Percentiles rank a stretch among this genome's conserved stretches.
phyloP scores from a whole-genome alignment of 2,888 invertebrate species.

The Microctonus brassicae region DNA sequence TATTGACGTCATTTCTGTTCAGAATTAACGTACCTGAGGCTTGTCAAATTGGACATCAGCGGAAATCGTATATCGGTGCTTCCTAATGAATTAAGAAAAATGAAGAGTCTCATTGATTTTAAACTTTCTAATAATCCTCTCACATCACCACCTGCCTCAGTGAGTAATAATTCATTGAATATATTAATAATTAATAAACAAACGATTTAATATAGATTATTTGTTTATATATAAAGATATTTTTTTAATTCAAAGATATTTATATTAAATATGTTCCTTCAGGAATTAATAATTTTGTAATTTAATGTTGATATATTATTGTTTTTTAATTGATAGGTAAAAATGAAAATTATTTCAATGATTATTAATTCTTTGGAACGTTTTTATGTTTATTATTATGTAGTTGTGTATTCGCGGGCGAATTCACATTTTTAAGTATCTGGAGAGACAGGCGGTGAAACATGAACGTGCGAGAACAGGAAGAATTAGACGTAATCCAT shows the following conservation, averaged over 20 bases:
- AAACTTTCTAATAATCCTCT: constrained; percentile 91
- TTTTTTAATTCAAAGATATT: too few species aligned
- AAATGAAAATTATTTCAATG: too few species aligned
- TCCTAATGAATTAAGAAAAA: constrained; percentile 89
- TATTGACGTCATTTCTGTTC: constrained; percentile 49
- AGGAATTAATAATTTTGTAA: too few species aligned
- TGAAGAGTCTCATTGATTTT: constrained; percentile 86
- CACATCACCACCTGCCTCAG: constrained; percentile 91
- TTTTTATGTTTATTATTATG: constrained; percentile 49
- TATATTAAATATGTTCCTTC: too few species aligned
- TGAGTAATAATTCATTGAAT: constrained; percentile 72
- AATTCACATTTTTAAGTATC: constrained; percentile 94
- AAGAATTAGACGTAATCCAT: constrained; percentile 70
- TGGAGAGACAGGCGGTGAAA: constrained; percentile 89
- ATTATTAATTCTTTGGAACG: not conserved
- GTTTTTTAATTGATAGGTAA: too few species aligned
- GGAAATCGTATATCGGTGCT: constrained; percentile 90
- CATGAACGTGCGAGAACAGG: constrained; percentile 72
- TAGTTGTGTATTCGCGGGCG: constrained; percentile 92
- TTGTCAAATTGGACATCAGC: constrained; percentile 89
- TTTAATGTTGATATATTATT: too few species aligned
- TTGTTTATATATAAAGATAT: too few species aligned
- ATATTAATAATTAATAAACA: not conserved
- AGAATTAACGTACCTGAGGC: constrained; percentile 89
- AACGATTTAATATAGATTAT: not conserved